Base-by-base conservation (phyloP, 2,888 invertebrate species). In the Cheilosia vulpina region DNA sequence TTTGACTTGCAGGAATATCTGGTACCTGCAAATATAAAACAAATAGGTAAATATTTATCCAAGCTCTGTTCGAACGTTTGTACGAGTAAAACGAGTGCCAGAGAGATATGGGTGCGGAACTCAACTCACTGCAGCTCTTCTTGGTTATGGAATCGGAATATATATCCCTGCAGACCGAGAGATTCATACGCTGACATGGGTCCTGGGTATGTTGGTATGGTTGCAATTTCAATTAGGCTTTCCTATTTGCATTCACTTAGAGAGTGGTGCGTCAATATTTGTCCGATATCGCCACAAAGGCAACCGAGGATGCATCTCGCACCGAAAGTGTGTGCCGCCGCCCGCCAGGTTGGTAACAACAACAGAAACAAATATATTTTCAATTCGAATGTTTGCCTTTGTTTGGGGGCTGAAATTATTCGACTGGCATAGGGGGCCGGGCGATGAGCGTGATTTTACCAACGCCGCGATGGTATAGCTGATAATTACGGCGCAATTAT, bases 1-100 rank as follows among this genome's bases (percentile, higher is more conserved):
- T 93, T 98, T 98, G 90, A 98, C 95, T 94, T 99, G 98, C 89
- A 99, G 94, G 93, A 98, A 99, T 93, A 98, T 96, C 93, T 98
- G 98, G 93, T 99, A 99, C 94, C 98, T 98, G 93, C 27, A 88
- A 88, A 84, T 73, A 69, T 57, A 65, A 68, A 80, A 72, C 57
- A 77, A 77, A 77, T 52, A 71, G 47, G 78, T 65, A 87, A 76
- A 73, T 62, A 79, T 69, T 69, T 71, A 77, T 72, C 75, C 45
- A 57, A 69, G 76, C 76, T 66, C 80, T 57, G n/a, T 58, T 65
- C 45, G 55, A 45, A 63, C 65, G 50, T 31, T 24, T 72, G 53
- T 6, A n/a, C n/a, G 45, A 15, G n/a, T n/a, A 17, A 9, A 19
- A 9, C 17, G 2, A 47, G 17, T 19, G 5, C 17, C 19, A 19